Evolutionary conservation across 2,888 invertebrate species (phyloP).

Genomic region (Stomorhina lunata): DNA sequence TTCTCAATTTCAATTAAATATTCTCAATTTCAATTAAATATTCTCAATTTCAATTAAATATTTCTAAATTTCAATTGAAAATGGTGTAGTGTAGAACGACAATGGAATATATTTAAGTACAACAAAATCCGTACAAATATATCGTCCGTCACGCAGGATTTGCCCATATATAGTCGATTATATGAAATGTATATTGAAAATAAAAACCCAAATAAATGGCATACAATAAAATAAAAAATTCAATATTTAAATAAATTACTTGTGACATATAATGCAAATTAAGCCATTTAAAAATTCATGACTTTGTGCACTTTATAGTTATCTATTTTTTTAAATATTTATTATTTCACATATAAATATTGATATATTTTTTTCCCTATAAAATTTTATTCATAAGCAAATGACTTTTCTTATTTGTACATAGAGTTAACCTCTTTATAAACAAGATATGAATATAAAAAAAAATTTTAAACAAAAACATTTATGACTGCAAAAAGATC

Average conservation of each 20-base stretch:
- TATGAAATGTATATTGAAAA: not conserved
- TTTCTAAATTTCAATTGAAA: no score
- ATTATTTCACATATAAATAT: not conserved
- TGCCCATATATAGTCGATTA: no score
- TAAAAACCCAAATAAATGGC: not conserved
- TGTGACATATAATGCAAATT: not conserved
- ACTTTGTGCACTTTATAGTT: constrained; percentile 2
- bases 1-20: no score
- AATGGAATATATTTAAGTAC: no score
- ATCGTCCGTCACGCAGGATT: no score
- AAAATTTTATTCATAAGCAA: no score
- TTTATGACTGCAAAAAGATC: not conserved
- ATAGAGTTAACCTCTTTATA: not conserved
- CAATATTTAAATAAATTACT: not conserved
- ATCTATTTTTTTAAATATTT: not conserved
- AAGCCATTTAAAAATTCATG: constrained; percentile 5
- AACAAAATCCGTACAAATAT: no score
- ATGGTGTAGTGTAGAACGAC: no score
- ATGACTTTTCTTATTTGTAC: no score
- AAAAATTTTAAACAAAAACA: not conserved
- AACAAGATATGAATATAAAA: not conserved
- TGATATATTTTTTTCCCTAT: not conserved
- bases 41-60: no score
- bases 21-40: no score
- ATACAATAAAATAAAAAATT: not conserved